Base-by-base conservation (phyloP, 2,797 vertebrate genomes). In the Amazonetta brasiliensis region DNA sequence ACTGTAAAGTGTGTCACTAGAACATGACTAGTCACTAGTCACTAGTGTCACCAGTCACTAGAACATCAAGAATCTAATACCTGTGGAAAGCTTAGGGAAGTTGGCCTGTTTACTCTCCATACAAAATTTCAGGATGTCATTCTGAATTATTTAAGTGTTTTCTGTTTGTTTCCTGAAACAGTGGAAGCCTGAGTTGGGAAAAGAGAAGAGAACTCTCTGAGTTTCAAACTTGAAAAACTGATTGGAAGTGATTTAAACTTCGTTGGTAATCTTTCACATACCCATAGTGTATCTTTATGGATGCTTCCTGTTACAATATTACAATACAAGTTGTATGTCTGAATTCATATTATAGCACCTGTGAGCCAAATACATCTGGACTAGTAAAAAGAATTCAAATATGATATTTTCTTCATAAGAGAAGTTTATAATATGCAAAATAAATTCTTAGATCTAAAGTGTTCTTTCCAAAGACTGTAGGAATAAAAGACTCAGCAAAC, bases 121-220 rank as follows among this genome's bases (percentile, higher is more conserved):
- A 50, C 26, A 75, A 75, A 77, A 88, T 86, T 86, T 85, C 54
- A 84, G 62, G 30, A 58, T 84, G 31, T 37, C 48, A 64, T 25
- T 94, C 83, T 60, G 54, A 84, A 83, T 88, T 94, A 74, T 80
- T 80, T 68, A 84, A 16, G 10, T 82, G 11, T 60, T 92, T 94
- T 83, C 35, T 77, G 5, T 64, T 84, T 94, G 14, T 79, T 92
- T 88, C n/a, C 63, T 94, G 59, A 89, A 95, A 89, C 12, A 77
- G 13, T 80, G 48, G 33, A 74, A 84, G 66, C 18, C 7, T 33
- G 20, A 84, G 0, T 1, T 33, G 33, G 60, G 68, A 83, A 89
- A 87, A 84, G 16, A 83, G 35, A 77, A 59, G 26, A 86, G 43
- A 87, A 20, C 33, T 78, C 50, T 78, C 67, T 7, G 33, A 90